phyloP scores from a whole-genome alignment of 2,888 invertebrate genomes.

The Dysmachus trigonus region DNA sequence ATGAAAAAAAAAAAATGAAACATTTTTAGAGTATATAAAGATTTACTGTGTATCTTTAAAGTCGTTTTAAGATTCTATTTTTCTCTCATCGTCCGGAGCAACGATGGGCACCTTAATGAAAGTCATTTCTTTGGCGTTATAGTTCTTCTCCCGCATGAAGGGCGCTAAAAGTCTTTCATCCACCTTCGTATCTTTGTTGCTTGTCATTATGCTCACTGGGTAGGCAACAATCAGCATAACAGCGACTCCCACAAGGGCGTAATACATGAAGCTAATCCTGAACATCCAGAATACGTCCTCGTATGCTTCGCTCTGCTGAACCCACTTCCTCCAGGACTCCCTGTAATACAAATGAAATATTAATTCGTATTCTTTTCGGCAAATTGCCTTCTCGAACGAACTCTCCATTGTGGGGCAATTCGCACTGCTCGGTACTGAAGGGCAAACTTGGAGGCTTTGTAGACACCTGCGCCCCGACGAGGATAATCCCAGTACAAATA shows the following conservation, averaged over 20 bases:
- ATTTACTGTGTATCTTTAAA: background rate
- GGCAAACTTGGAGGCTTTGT: constrained; percentile 55
- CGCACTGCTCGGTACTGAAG: background rate
- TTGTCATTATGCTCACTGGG: constrained; percentile 70
- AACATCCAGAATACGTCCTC: constrained; percentile 60
- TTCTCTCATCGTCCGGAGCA: background rate
- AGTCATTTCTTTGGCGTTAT: background rate
- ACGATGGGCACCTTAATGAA: background rate
- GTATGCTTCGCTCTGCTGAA: constrained; percentile 34
- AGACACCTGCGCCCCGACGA: constrained; percentile 68
- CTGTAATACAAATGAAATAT: constrained; percentile 12
- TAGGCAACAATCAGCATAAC: constrained; percentile 70
- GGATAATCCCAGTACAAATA: constrained; percentile 66
- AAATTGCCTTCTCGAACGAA: constrained; percentile 1
- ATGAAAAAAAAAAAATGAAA: background rate
- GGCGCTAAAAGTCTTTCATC: constrained; percentile 51
- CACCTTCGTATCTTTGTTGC: constrained; percentile 42
- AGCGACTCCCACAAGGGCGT: constrained; percentile 71
- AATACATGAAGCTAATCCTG: constrained; percentile 76
- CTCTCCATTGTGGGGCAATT: background rate
- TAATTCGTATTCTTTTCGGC: background rate
- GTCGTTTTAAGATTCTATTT: background rate
- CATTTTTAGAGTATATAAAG: background rate
- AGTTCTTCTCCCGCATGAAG: constrained; percentile 34
- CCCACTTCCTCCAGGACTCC: constrained; percentile 30